These are phyloP conservation scores for Pardalotus punctatus DNA, from an alignment of 2,113 vertebrate species.

Conservation along the genomic window DNA sequence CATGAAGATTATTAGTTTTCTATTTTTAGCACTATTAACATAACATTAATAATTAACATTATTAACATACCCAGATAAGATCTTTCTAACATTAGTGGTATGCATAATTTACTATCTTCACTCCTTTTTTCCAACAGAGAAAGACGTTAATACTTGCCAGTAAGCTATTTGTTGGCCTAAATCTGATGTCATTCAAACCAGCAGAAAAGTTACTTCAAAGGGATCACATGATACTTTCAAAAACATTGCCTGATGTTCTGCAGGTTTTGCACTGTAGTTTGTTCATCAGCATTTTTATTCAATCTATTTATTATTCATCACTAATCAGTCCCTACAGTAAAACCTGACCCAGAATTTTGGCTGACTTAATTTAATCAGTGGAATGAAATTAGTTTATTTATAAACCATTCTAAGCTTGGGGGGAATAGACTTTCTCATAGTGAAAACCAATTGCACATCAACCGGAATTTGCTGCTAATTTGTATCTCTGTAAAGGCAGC, in stretches of 20 bases:
- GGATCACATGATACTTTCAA: neutral
- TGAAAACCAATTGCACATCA: neutral
- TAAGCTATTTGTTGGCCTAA: neutral
- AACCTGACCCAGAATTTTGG: neutral
- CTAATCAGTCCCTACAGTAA: neutral
- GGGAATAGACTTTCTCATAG: neutral
- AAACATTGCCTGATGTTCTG: neutral
- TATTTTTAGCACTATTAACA: neutral
- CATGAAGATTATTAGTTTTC: neutral
- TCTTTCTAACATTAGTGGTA: neutral
- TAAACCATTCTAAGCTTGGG: neutral
- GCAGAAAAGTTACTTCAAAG: neutral
- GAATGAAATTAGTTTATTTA: neutral
- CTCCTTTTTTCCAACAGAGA: neutral
- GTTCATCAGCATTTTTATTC: neutral
- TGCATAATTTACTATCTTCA: neutral
- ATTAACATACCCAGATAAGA: neutral
- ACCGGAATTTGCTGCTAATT: neutral
- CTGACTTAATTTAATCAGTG: neutral
- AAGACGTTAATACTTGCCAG: neutral
- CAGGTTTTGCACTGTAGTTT: neutral
- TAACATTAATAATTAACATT: neutral
- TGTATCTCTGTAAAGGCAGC: neutral
- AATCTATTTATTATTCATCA: neutral
- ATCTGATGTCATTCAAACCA: neutral